These are phyloP conservation scores for Remorina albescens DNA, from an alignment of 2,797 vertebrate genomes.

Conservation along the genomic window DNA sequence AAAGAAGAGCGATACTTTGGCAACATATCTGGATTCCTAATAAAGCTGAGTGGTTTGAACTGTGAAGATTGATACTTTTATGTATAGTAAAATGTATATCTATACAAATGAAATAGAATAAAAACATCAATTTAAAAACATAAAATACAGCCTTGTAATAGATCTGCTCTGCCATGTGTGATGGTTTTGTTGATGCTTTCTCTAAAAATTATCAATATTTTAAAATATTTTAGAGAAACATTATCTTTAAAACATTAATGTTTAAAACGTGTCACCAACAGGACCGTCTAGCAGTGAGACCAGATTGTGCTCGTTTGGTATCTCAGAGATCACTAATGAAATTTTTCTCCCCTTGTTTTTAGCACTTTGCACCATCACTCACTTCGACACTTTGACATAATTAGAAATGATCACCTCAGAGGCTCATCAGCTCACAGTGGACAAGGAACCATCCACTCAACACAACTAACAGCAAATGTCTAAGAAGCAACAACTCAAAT, in stretches of 20 bases:
- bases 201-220: no score
- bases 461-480: constrained; percentile 15
- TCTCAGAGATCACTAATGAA: no score
- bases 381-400: not conserved
- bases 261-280: no score
- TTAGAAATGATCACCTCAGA: constrained; percentile 2
- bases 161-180: no score
- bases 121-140: no score
- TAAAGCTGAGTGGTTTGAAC: constrained; percentile 7
- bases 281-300: no score
- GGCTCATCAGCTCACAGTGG: not conserved
- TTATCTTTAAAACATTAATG: no score
- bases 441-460: constrained; percentile 10
- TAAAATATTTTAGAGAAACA: no score
- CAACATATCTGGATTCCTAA: constrained; percentile 23
- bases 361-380: constrained; percentile 14
- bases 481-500: not conserved
- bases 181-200: no score
- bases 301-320: no score
- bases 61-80: not conserved
- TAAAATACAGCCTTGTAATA: no score
- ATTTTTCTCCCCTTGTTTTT: not conserved
- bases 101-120: no score
- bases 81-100: not conserved
- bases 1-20: constrained; percentile 45